Conservation (phyloP, 2,888 invertebrate genomes). For the Odontomyia ornata region DNA sequence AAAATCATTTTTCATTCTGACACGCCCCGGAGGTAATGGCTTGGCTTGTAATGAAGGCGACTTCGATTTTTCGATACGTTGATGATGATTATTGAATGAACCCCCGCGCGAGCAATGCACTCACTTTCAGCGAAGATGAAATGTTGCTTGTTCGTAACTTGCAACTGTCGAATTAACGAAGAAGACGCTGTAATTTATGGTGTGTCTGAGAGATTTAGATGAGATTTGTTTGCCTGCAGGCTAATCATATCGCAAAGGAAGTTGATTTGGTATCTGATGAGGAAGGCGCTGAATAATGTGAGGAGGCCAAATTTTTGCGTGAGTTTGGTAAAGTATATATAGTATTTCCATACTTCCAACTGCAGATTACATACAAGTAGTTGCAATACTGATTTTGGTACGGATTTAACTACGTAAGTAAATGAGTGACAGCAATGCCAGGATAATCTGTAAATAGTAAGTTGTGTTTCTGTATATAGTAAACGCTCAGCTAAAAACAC, state of each 20-base stretch:
- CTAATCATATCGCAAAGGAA: background rate
- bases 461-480: too few species aligned
- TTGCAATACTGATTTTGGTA: too few species aligned
- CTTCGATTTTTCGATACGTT: slow-evolving; percentile 36
- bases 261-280: too few species aligned
- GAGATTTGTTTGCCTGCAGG: background rate
- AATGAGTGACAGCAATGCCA: too few species aligned
- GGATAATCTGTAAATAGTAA: too few species aligned
- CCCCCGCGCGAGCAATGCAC: slow-evolving; percentile 12
- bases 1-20: slow-evolving; percentile 44
- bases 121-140: background rate
- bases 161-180: slow-evolving; percentile 28
- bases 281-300: too few species aligned
- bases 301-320: too few species aligned
- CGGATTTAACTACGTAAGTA: too few species aligned
- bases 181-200: slow-evolving; percentile 27
- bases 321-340: too few species aligned
- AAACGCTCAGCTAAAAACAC: too few species aligned
- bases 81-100: slow-evolving; percentile 33
- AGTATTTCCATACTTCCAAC: too few species aligned
- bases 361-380: too few species aligned
- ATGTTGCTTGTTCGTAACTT: background rate
- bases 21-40: slow-evolving; percentile 32
- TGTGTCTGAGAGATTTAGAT: background rate
- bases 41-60: slow-evolving; percentile 33